Base-by-base conservation (phyloP, 1,140 invertebrate species). In the Cydia amplana region DNA sequence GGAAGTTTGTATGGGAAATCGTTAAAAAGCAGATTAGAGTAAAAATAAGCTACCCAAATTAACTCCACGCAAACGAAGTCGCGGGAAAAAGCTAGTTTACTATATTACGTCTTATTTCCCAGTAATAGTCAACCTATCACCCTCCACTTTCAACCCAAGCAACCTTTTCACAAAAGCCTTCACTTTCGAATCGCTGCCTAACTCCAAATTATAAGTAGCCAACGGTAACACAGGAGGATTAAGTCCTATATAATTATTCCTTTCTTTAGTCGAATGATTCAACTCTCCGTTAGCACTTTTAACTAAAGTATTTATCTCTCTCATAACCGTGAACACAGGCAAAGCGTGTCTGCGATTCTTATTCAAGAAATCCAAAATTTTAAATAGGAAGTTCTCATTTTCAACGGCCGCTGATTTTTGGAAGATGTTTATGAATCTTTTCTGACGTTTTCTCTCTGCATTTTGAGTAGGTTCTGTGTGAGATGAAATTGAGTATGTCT, bases 221-320 rank as follows among this genome's bases (percentile, higher is more conserved):
- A 82, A 79, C 4, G 79, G 40, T 0, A 82, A 65, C 0, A 77
- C 43, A 3, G 82, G 76, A 6, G 81, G 77, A 0, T 72, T 70
- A 0, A 77, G n/a, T 0, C 86, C 85, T 40, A 87, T 78, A 73
- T 83, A 89, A 36, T 83, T 83, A 49, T 87, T 88, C 9, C 75
- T 78, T 74, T 91, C 88, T 67, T 82, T 87, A 2, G 81, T 77
- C 1, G 79, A 46, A 40, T 91, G 84, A 63, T 80, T 87, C n/a
- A 87, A 73, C 46, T 89, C 84, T 0, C 85, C 83, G 6, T 85
- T 83, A 0, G 70, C 80, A 5, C 82, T 87, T 76, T 83, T 85
- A 0, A 91, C 79, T 1, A 88, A 18, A 0, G 89, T 90, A 20
- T 82, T 85, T 6, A 90, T 88, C 55, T 89, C 87, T 25, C 86